Evolutionary conservation across 2,888 invertebrate species (phyloP).

Genomic region (Melanophora roralis): DNA sequence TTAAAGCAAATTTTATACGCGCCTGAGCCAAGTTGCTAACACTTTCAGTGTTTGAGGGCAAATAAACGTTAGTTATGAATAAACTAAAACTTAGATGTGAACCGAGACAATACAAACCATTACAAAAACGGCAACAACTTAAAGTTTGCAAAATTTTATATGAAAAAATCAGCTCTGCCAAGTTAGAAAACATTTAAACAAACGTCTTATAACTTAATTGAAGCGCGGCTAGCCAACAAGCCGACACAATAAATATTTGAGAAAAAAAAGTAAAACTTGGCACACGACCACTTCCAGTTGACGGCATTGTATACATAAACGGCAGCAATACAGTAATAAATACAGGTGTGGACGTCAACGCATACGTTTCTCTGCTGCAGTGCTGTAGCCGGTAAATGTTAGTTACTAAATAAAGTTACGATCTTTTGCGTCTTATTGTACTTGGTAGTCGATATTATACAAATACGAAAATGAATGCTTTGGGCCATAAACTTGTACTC

Average conservation of each 20-base stretch:
- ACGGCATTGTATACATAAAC: slow-evolving; percentile 11
- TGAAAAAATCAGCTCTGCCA: slow-evolving; percentile 41
- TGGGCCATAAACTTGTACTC: background rate
- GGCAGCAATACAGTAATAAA: background rate
- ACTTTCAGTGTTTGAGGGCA: slow-evolving; percentile 76
- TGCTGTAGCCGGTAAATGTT: slow-evolving; percentile 50
- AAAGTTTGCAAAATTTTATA: slow-evolving; percentile 55
- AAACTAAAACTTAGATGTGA: slow-evolving; percentile 59
- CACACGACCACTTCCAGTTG: background rate
- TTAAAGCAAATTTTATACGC: slow-evolving; percentile 26
- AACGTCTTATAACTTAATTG: slow-evolving; percentile 26
- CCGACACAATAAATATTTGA: slow-evolving; percentile 2
- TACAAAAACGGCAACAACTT: slow-evolving; percentile 30
- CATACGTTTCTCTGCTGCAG: slow-evolving; percentile 5
- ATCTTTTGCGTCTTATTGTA: slow-evolving; percentile 52
- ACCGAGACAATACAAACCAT: slow-evolving; percentile 39
- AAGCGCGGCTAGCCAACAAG: slow-evolving; percentile 4
- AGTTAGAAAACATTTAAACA: slow-evolving; percentile 2
- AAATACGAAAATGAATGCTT: slow-evolving; percentile 10
- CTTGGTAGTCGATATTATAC: no score
- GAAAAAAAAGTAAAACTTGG: background rate
- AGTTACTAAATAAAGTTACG: slow-evolving; percentile 48
- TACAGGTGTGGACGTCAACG: slow-evolving; percentile 24
- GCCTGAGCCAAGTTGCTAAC: slow-evolving; percentile 68
- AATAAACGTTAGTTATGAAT: slow-evolving; percentile 71